Percentiles rank a stretch among this genome's conserved stretches.
phyloP scores from a whole-genome alignment of 2,797 vertebrate species.

The Periophthalmus magnuspinnatus region DNA sequence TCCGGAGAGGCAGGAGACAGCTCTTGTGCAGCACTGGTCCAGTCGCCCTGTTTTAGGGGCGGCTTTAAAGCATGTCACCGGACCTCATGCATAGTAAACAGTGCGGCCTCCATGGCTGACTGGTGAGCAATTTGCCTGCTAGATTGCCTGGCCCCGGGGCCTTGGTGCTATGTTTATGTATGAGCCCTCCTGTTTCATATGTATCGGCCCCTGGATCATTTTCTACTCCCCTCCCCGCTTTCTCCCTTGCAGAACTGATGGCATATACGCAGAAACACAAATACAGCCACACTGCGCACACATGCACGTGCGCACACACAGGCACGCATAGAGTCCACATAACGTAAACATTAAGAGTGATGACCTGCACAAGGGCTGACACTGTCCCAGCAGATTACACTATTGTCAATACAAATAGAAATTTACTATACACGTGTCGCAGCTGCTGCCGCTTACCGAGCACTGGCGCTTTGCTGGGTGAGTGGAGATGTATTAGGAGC shows the following conservation, averaged over 20 bases:
- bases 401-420: slow-evolving; percentile 95
- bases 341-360: slow-evolving; percentile 91
- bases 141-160: slow-evolving; percentile 79
- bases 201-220: slow-evolving; percentile 95
- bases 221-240: slow-evolving; percentile 80
- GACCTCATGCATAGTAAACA: slow-evolving; percentile 99
- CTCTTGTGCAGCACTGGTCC: slow-evolving; percentile 56
- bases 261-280: slow-evolving; percentile 66
- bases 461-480: slow-evolving; percentile 53
- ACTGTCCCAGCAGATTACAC: slow-evolving; percentile 94
- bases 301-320: slow-evolving; percentile 35
- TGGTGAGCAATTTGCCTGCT: slow-evolving; percentile 82
- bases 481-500: slow-evolving; percentile 58
- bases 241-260: slow-evolving; percentile 87
- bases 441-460: slow-evolving; percentile 62
- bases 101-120: slow-evolving; percentile 80
- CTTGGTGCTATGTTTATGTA: slow-evolving; percentile 97
- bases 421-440: slow-evolving; percentile 75
- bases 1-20: slow-evolving; percentile 61
- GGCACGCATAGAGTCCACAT: slow-evolving; percentile 47
- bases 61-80: slow-evolving; percentile 96
- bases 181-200: slow-evolving; percentile 99
- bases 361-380: slow-evolving; percentile 93
- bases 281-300: slow-evolving; percentile 45
- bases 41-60: slow-evolving; percentile 84